Percentiles rank a stretch among this genome's conserved stretches.
These are phyloP conservation scores for Gonioctena quinquepunctata DNA, from an alignment of 1,140 invertebrate species.

Conservation along the genomic window DNA sequence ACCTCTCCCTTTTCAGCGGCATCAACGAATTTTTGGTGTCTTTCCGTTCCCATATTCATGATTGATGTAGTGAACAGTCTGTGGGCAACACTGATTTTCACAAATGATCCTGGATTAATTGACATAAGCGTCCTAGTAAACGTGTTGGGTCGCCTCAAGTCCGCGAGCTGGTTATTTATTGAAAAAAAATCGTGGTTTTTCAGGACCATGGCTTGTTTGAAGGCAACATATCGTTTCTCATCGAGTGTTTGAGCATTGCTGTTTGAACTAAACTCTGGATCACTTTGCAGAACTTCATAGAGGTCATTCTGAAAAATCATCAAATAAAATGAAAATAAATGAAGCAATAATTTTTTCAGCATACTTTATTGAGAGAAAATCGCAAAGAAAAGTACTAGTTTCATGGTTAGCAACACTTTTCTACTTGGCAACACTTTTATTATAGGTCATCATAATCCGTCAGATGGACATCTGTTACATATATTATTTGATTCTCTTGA, in stretches of 20 bases:
- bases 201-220: constrained; percentile 65
- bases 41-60: constrained; percentile 73
- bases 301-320: constrained; percentile 38
- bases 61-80: constrained; percentile 68
- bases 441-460: too few species aligned
- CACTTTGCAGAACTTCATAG: constrained; percentile 30
- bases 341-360: too few species aligned
- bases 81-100: constrained; percentile 35
- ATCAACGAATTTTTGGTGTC: constrained; percentile 71
- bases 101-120: constrained; percentile 25
- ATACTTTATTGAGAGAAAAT: too few species aligned
- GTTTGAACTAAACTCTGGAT: constrained; percentile 20
- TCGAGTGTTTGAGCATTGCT: constrained; percentile 56
- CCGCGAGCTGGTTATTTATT: constrained; percentile 60
- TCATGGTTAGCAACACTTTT: too few species aligned
- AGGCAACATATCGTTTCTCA: constrained; percentile 65
- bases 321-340: too few species aligned
- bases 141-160: constrained; percentile 24
- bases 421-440: too few species aligned
- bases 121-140: constrained; percentile 22
- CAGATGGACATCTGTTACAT: too few species aligned
- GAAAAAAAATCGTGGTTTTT: constrained; percentile 67
- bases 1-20: constrained; percentile 70
- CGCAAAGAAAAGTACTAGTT: too few species aligned
- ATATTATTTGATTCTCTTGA: too few species aligned